These are phyloP conservation scores for Melipona bicolor DNA, from an alignment of 2,888 invertebrate genomes.

Conservation along the genomic window DNA sequence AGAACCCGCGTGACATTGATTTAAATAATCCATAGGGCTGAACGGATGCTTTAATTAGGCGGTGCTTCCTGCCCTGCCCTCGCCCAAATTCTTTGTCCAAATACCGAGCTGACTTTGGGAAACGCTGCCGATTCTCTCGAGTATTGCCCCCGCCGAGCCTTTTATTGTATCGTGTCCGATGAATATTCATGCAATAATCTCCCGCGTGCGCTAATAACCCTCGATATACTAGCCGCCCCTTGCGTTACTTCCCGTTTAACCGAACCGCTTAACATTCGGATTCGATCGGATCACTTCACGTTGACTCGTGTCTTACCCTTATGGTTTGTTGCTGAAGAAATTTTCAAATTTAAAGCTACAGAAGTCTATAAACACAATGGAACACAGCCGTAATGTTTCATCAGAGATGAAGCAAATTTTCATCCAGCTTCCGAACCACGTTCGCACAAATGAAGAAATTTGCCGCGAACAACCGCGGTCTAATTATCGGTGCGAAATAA, in stretches of 20 bases:
- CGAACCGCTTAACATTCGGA: not conserved
- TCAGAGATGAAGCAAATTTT: too few relatives aligned
- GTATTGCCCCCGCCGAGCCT: conserved; percentile 25
- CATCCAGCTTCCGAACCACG: too few relatives aligned
- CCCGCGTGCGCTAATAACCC: conserved; percentile 3
- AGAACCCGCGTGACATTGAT: conserved; percentile 72
- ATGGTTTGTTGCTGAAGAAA: not conserved
- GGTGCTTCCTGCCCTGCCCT: conserved; percentile 21
- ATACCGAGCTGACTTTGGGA: conserved; percentile 13
- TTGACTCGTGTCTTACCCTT: not conserved
- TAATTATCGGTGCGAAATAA: too few relatives aligned
- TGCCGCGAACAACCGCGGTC: too few relatives aligned
- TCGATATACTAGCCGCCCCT: not conserved
- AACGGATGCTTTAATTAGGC: conserved; percentile 69
- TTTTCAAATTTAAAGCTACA: too few relatives aligned
- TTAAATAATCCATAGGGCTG: conserved; percentile 73
- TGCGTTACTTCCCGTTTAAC: not conserved
- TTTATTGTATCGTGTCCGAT: conserved; percentile 43
- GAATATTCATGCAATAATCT: conserved; percentile 37
- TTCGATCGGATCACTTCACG: not conserved
- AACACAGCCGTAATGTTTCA: too few relatives aligned
- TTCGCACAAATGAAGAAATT: too few relatives aligned
- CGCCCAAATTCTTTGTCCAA: conserved; percentile 43
- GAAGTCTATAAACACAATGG: too few relatives aligned
- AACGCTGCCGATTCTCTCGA: conserved; percentile 6